These are phyloP conservation scores for Grus americana DNA, from an alignment of 2,113 vertebrate genomes.

Conservation along the genomic window DNA sequence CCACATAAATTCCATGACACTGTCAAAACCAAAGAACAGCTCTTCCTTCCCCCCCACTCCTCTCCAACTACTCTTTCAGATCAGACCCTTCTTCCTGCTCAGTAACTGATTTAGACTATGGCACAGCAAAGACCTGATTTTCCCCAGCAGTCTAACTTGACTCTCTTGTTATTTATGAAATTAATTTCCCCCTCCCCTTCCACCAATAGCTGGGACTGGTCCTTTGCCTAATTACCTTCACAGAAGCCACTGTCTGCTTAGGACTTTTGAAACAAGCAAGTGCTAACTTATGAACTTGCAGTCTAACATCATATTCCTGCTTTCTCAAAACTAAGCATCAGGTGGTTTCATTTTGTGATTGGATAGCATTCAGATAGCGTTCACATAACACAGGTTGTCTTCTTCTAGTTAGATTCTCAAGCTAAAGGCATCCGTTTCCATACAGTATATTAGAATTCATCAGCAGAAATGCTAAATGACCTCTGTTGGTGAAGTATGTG, in stretches of 20 bases:
- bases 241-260: neutral
- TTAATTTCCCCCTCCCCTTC: neutral
- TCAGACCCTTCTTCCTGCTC: neutral
- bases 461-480: neutral
- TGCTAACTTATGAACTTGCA: neutral
- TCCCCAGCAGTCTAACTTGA: neutral
- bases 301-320: neutral
- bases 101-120: neutral
- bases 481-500: neutral
- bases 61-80: neutral
- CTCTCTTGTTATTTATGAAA: neutral
- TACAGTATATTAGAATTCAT: neutral
- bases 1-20: neutral
- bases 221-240: neutral
- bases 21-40: neutral
- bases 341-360: neutral
- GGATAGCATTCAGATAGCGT: neutral
- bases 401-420: neutral
- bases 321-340: neutral
- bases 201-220: neutral
- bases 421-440: neutral
- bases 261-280: neutral
- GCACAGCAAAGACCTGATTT: neutral
- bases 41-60: neutral
- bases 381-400: neutral